phyloP scores from a whole-genome alignment of 1,140 invertebrate species.

The Sycophaga agraensis region DNA sequence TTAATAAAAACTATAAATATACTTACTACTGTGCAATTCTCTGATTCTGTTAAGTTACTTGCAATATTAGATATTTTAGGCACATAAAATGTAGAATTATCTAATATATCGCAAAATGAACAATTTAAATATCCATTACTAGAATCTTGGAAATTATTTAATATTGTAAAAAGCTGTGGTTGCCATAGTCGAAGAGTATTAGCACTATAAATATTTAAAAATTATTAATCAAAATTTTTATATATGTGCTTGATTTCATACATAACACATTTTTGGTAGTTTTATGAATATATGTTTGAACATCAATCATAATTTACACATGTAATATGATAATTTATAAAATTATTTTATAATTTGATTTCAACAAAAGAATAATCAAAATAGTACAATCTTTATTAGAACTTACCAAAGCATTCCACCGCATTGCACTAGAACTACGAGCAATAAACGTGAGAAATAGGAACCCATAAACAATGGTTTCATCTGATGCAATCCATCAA shows the following conservation, averaged over 20 bases:
- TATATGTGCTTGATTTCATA: too few relatives aligned
- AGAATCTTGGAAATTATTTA: constrained; percentile 39
- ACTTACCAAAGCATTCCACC: too few relatives aligned
- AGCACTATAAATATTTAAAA: constrained; percentile 41
- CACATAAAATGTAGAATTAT: constrained; percentile 28
- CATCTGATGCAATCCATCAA: constrained; percentile 52
- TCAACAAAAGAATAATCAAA: too few relatives aligned
- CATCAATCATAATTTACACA: too few relatives aligned
- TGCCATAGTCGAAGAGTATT: constrained; percentile 61
- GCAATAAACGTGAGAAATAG: constrained; percentile 45
- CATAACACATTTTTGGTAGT: too few relatives aligned
- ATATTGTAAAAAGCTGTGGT: constrained; percentile 64
- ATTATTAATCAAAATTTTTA: too few relatives aligned
- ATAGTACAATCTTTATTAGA: too few relatives aligned
- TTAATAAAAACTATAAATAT: background rate
- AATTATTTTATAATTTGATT: too few relatives aligned
- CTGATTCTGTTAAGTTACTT: background rate
- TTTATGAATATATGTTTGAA: too few relatives aligned
- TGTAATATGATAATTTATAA: too few relatives aligned
- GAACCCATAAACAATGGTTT: constrained; percentile 53
- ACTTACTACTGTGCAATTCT: background rate
- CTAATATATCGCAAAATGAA: constrained; percentile 46
- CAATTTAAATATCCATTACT: background rate
- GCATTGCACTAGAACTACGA: constrained; percentile 52
- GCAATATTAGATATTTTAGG: background rate